These are phyloP conservation scores for Pandemis heparana DNA, from an alignment of 2,888 invertebrate species.

Conservation along the genomic window DNA sequence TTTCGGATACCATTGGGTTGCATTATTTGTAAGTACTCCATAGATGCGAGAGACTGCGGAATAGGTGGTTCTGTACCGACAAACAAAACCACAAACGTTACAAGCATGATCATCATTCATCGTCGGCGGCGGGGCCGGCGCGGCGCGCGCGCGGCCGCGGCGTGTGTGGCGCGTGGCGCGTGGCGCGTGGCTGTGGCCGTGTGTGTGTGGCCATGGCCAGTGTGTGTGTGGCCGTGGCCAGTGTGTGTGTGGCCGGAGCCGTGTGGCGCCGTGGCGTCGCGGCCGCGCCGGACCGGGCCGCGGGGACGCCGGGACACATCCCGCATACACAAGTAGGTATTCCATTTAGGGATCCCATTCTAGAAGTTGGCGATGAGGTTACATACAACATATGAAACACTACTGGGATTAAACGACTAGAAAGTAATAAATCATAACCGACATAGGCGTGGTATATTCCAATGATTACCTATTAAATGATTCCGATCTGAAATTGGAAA, in stretches of 20 bases:
- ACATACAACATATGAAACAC: conserved; percentile 62
- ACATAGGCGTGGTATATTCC: conserved; percentile 68
- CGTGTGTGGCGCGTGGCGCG: neutral
- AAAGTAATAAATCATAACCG: conserved; percentile 61
- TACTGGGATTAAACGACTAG: conserved; percentile 76
- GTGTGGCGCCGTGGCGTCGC: conserved; percentile 44
- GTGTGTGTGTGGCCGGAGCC: conserved; percentile 20
- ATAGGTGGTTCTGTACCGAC: conserved; percentile 83
- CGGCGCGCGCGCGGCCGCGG: conserved; percentile 18
- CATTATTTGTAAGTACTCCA: conserved; percentile 84
- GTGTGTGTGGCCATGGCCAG: neutral
- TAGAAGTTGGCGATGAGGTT: conserved; percentile 60
- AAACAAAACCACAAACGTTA: conserved; percentile 81
- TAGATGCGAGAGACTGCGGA: conserved; percentile 83
- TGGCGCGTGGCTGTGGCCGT: neutral
- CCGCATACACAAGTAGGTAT: conserved; percentile 56
- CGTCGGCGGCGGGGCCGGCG: conserved; percentile 40
- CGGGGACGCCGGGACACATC: conserved; percentile 49
- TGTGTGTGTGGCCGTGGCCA: conserved; percentile 20
- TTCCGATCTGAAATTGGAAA: conserved; percentile 86
- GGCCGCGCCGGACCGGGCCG: conserved; percentile 34
- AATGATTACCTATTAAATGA: conserved; percentile 85
- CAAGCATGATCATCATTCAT: conserved; percentile 68
- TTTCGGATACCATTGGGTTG: conserved; percentile 83
- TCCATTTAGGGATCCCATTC: conserved; percentile 67